These are phyloP conservation scores for Ctenopoma multispine DNA, from an alignment of 2,797 vertebrate genomes.

Conservation along the genomic window DNA sequence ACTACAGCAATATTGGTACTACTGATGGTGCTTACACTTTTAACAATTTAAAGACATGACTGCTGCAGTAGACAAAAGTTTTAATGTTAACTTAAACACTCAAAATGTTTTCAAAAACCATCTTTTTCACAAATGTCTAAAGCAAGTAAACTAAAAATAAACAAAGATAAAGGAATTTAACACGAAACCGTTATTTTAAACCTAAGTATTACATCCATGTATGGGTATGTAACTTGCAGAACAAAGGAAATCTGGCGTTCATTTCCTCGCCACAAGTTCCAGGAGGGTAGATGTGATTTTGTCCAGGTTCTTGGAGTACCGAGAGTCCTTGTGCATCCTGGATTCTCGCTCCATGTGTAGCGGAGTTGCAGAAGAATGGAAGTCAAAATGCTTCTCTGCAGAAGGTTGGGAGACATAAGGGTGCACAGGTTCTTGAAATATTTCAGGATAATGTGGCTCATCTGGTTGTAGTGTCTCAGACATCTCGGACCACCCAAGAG, in stretches of 20 bases:
- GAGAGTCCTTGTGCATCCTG: slow-evolving; percentile 37
- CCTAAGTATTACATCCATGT: not conserved
- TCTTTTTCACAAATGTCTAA: slow-evolving; percentile 13
- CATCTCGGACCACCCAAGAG: slow-evolving; percentile 21
- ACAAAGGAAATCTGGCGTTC: slow-evolving; percentile 2
- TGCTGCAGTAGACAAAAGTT: slow-evolving; percentile 26
- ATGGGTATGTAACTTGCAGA: not conserved
- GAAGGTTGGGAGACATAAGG: slow-evolving; percentile 34
- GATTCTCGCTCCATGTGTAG: slow-evolving; percentile 44
- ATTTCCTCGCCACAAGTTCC: slow-evolving; percentile 80
- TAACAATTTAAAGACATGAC: not conserved
- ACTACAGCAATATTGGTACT: too few relatives aligned
- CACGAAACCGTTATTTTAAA: slow-evolving; percentile 3
- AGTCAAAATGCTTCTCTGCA: slow-evolving; percentile 52
- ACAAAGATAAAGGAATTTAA: not conserved
- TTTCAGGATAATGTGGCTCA: slow-evolving; percentile 49
- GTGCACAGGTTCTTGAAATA: slow-evolving; percentile 58
- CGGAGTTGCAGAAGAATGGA: slow-evolving; percentile 43
- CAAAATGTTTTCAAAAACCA: slow-evolving; percentile 9
- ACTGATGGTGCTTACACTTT: too few relatives aligned
- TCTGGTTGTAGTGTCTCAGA: slow-evolving; percentile 36
- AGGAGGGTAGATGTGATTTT: slow-evolving; percentile 80
- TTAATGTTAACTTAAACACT: slow-evolving; percentile 36
- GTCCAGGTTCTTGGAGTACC: slow-evolving; percentile 73
- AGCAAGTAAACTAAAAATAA: not conserved